phyloP scores from a whole-genome alignment of 1,140 invertebrate species.

The Wiebesia pumilae region DNA sequence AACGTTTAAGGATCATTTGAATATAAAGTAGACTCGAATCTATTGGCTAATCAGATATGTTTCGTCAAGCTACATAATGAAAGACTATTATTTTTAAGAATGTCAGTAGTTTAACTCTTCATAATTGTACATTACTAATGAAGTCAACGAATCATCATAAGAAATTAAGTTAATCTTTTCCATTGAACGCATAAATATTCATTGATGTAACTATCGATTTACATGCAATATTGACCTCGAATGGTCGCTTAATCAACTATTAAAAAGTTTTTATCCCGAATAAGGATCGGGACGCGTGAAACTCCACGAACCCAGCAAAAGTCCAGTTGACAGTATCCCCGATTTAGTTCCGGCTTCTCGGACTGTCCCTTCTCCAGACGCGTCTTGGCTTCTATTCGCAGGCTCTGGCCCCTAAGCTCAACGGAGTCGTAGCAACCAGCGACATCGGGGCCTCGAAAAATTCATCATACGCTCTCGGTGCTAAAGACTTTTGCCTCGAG shows the following conservation, averaged over 20 bases:
- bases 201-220: too few relatives aligned
- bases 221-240: too few relatives aligned
- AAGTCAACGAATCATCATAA: not conserved
- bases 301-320: too few relatives aligned
- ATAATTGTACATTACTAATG: not conserved
- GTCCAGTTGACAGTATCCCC: too few relatives aligned
- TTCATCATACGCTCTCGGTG: not conserved
- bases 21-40: conserved; percentile 17
- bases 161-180: too few relatives aligned
- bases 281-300: too few relatives aligned
- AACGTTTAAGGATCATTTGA: not conserved
- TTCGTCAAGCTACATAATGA: not conserved
- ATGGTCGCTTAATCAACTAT: too few relatives aligned
- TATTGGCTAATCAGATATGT: conserved; percentile 12
- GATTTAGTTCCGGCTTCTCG: too few relatives aligned
- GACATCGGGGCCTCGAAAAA: conserved; percentile 35
- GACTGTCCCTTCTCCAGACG: too few relatives aligned
- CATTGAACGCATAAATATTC: too few relatives aligned
- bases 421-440: not conserved
- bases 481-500: not conserved
- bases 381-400: not conserved
- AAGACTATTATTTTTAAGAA: not conserved
- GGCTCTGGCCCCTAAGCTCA: not conserved
- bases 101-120: not conserved
- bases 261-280: too few relatives aligned